These are phyloP conservation scores for Scaptomyza caliginosa DNA, from an alignment of 2,888 invertebrate species.

Conservation along the genomic window DNA sequence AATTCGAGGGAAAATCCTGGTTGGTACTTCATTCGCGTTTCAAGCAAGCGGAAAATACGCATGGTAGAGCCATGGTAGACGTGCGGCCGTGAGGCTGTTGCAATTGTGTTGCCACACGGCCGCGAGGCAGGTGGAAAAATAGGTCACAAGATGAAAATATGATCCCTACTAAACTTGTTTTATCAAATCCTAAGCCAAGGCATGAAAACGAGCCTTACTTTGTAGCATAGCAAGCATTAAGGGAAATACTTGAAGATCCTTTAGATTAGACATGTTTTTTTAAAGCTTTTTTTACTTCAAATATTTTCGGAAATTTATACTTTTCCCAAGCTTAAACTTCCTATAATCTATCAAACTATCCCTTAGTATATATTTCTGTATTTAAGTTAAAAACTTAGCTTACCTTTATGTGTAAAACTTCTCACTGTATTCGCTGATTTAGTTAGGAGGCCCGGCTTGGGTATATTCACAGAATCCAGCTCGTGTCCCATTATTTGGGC, in stretches of 20 bases:
- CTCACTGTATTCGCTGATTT: constrained; percentile 93
- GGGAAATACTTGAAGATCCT: too few species aligned
- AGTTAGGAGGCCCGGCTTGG: constrained; percentile 88
- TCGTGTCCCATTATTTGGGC: constrained; percentile 87
- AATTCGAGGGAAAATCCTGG: constrained; percentile 69
- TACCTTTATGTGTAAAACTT: constrained; percentile 92
- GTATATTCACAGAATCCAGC: constrained; percentile 87
- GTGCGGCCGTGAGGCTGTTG: constrained; percentile 9
- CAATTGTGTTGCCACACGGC: constrained; percentile 48
- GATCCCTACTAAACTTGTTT: too few species aligned
- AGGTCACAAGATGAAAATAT: neutral
- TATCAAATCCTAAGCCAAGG: too few species aligned
- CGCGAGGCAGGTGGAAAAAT: constrained; percentile 56
- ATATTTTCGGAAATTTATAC: too few species aligned
- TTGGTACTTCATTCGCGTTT: constrained; percentile 68
- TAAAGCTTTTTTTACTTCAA: too few species aligned
- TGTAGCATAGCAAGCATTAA: too few species aligned
- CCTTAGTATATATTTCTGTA: neutral
- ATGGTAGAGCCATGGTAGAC: constrained; percentile 17
- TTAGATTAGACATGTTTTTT: too few species aligned
- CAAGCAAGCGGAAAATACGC: constrained; percentile 61
- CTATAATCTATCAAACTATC: too few species aligned
- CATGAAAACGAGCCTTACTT: too few species aligned
- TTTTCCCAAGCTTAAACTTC: too few species aligned
- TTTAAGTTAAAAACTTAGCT: constrained; percentile 85